Evolutionary conservation across 2,797 vertebrate species (phyloP).

Genomic region (Holocentrus rufus): DNA sequence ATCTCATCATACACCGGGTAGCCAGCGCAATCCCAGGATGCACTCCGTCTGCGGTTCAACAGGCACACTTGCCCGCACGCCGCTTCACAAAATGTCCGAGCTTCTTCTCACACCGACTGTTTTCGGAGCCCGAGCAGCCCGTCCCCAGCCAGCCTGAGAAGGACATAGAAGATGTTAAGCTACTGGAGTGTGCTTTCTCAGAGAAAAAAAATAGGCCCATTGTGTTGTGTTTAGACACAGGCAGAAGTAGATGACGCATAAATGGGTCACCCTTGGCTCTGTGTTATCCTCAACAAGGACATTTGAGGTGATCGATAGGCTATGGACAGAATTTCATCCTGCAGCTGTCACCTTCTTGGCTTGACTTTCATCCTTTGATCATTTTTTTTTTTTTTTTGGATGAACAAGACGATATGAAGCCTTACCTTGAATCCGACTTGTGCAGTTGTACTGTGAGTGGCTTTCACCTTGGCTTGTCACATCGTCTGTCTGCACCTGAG

Average conservation of each 20-base stretch:
- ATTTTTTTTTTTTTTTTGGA: background rate
- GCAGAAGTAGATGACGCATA: conserved; percentile 25
- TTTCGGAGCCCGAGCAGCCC: background rate
- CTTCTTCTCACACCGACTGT: conserved; percentile 8
- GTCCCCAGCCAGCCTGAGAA: background rate
- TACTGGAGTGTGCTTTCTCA: background rate
- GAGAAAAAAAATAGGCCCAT: background rate
- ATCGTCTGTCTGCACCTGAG: conserved; percentile 31
- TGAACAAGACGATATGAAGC: conserved; percentile 22
- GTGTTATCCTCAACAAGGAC: conserved; percentile 26
- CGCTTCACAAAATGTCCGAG: conserved; percentile 24
- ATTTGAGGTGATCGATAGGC: background rate
- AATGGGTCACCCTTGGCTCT: conserved; percentile 19
- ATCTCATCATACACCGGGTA: conserved; percentile 51
- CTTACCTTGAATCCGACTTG: conserved; percentile 22
- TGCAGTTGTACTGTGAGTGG: conserved; percentile 10
- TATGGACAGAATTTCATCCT: conserved; percentile 8
- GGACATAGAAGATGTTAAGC: conserved; percentile 9
- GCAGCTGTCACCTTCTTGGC: conserved; percentile 25
- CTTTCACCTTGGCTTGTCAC: conserved; percentile 30
- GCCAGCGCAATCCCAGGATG: conserved; percentile 41
- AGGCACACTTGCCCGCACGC: conserved; percentile 12
- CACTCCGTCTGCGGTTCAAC: conserved; percentile 44
- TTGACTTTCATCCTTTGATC: too few species aligned
- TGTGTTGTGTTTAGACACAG: background rate